Base-by-base conservation (phyloP, 2,888 invertebrate genomes). In the Folsomia manolachei region DNA sequence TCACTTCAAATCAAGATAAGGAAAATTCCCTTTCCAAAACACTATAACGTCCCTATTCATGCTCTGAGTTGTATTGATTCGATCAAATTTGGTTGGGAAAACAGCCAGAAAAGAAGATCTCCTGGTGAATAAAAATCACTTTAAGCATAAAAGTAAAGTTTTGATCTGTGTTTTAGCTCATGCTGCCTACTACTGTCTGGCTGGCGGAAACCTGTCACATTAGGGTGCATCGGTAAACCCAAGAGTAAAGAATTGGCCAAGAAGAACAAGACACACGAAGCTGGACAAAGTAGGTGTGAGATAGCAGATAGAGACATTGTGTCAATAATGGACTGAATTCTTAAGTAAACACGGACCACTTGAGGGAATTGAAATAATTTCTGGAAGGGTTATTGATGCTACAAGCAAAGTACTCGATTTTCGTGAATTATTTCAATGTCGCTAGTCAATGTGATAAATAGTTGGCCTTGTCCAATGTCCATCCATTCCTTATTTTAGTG, bases 351-450 rank as follows among this genome's bases (percentile, higher is more conserved):
- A 73, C 51, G 69, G 68, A 74, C 73, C 75, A 75, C 77, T 77
- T 77, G 75, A 70, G 72, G 69, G 74, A 75, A 75, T 75, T 77
- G 75, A 74, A 77, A 77, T 77, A 77, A 75, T 77, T 77, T 71
- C 71, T 73, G 74, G 71, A 75, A 75, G 75, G 75, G 74, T 74
- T 77, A 77, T 77, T 77, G 77, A 77, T 77, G 75, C 72, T 74
- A 75, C 69, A 70, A 51, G 72, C 63, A 51, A 53, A 64, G 68
- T 51, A 69, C 64, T 69, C 72, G 68, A 69, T 69, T 72, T 69
- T 64, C 69, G 26, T 69, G 72, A 72, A 72, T 72, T 72, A 72
- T 72, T 72, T 69, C 72, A 63, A 39, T 72, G 68, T 69, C 72
- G 63, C 27, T 26, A 67, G 56, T 56, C 67, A 67, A 56, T 64